phyloP scores from a whole-genome alignment of 2,797 vertebrate genomes.

The Poecile montanus region DNA sequence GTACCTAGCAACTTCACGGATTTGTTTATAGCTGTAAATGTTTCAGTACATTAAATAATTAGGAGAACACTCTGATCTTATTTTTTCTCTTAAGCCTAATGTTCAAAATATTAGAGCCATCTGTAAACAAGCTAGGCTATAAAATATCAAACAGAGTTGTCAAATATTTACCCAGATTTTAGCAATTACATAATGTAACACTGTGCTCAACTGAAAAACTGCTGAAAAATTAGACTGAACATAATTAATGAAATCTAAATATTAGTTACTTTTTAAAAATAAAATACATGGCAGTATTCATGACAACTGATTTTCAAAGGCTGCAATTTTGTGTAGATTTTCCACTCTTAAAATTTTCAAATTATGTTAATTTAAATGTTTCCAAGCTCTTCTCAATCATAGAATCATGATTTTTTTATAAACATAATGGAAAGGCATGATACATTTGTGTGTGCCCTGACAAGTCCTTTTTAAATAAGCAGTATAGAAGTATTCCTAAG shows the following conservation, averaged over 20 bases:
- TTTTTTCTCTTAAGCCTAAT: constrained; percentile 8
- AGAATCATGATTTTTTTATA: not conserved
- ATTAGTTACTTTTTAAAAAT: not conserved
- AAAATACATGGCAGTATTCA: not conserved
- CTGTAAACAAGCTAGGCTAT: not conserved
- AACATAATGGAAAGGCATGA: not conserved
- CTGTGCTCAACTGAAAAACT: not conserved
- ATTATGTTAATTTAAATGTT: not conserved
- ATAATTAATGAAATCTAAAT: not conserved
- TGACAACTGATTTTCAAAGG: not conserved
- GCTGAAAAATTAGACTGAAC: not conserved
- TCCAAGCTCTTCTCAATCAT: not conserved
- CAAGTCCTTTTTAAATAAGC: not conserved
- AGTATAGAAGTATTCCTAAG: not conserved
- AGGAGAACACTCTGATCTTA: not conserved
- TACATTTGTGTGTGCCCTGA: not conserved
- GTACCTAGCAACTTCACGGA: constrained; percentile 40
- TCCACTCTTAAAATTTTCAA: not conserved
- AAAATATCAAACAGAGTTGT: not conserved
- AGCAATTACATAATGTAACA: not conserved
- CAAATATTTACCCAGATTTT: constrained; percentile 26
- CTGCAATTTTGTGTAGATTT: not conserved
- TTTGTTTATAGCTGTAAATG: constrained; percentile 11
- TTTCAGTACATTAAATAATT: constrained; percentile 38
- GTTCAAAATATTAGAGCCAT: constrained; percentile 13